These are phyloP conservation scores for Drosophila multiciliata DNA, from an alignment of 2,888 invertebrate species.

Conservation along the genomic window DNA sequence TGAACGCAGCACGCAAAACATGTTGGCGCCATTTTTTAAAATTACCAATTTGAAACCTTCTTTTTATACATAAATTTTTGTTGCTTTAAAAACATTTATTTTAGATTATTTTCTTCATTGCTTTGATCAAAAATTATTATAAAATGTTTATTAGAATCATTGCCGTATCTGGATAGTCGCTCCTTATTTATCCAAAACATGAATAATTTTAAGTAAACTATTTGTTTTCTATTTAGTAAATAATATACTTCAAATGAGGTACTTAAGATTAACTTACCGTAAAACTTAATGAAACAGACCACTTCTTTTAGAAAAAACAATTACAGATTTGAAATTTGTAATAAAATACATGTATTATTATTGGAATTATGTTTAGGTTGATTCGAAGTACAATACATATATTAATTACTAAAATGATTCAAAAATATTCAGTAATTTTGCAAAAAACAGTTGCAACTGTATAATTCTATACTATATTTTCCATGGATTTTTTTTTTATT, in stretches of 20 bases:
- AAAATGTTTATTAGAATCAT: not conserved
- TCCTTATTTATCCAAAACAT: not conserved
- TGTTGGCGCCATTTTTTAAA: slow-evolving; percentile 11
- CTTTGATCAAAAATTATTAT: not conserved
- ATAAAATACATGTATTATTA: slow-evolving; percentile 64
- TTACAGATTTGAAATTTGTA: slow-evolving; percentile 23
- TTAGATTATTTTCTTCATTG: not conserved
- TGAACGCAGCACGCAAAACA: not conserved
- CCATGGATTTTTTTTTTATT: slow-evolving; percentile 28
- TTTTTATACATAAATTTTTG: not conserved
- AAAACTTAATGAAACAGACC: slow-evolving; percentile 31
- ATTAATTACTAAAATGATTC: slow-evolving; percentile 72
- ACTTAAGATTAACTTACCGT: slow-evolving; percentile 35
- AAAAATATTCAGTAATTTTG: slow-evolving; percentile 74
- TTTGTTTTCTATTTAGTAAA: not conserved
- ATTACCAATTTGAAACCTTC: not conserved
- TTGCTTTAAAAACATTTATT: not conserved
- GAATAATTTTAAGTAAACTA: not conserved
- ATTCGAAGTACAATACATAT: slow-evolving; percentile 77
- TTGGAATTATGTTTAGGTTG: slow-evolving; percentile 76
- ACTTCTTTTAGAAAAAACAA: slow-evolving; percentile 1
- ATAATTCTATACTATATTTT: slow-evolving; percentile 40
- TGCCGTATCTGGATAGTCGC: not conserved
- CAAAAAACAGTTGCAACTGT: slow-evolving; percentile 51
- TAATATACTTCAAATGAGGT: not conserved